Evolutionary conservation across 2,888 invertebrate species (phyloP), one percentile per base, ranked within the genome.

Genomic region (Phlogophora meticulosa): DNA sequence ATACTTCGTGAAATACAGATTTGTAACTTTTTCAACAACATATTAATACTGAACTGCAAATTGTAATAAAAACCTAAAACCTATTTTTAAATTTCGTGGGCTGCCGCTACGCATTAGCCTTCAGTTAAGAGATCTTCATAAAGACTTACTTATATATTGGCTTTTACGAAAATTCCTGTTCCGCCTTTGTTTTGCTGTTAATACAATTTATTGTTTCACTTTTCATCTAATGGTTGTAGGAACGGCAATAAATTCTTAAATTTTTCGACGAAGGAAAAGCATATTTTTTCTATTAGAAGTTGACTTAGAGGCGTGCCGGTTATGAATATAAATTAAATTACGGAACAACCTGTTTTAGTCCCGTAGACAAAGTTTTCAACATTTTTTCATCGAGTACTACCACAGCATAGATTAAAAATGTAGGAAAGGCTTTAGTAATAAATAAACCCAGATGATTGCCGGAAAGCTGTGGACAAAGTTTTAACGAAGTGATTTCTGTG

Each of bases 401-500:
- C 53, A 40, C 11, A 59, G 58, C 45, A 59, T 64, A 72, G 76
- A 72, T 70, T 63, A 64, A 74, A 82, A 81, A 57, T 62, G 24
- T 64, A 58, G 58, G 56, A 79, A 78, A 81, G 68, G 68, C 48
- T 79, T 78, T 63, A 67, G 69, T 56, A 72, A 75, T 78, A 81
- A 84, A 83, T 70, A 77, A 79, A 81, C 34, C 63, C 68, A 56
- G 40, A 80, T 82, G 80, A 85, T 85, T 76, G 80, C 68, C 78
- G 73, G 76, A 82, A 82, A 81, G 63, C 78, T 66, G 78, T 75
- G 71, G 76, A 71, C 59, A 81, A 88, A 89, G 83, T 91, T 91
- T 90, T 91, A 91, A 91, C 90, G 91, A 91, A 90, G 85, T 87
- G 78, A 83, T 87, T 87, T 82, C 78, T 78, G 76, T 52, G 20